A percentile compares a stretch with the other conserved stretches of the same genome.
phyloP scores from a whole-genome alignment of 2,888 invertebrate genomes.

The Sphaerophoria rueppellii region DNA sequence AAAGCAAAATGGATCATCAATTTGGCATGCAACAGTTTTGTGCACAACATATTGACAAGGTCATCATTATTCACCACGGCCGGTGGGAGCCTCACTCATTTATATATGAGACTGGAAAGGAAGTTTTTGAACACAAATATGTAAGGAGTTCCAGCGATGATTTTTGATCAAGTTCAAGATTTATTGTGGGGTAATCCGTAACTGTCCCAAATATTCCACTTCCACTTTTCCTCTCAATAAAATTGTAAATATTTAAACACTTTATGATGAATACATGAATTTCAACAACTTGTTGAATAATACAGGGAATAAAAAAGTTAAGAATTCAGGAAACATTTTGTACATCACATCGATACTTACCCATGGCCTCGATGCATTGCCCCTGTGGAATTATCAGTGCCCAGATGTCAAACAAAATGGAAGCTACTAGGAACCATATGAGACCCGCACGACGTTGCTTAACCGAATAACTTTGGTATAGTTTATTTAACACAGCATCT shows the following conservation, averaged over 20 bases:
- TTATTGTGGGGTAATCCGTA: too few relatives aligned
- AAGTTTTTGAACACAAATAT: too few relatives aligned
- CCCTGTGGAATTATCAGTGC: slow-evolving; percentile 84
- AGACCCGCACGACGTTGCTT: slow-evolving; percentile 88
- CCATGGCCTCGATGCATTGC: slow-evolving; percentile 80
- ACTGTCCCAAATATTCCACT: too few relatives aligned
- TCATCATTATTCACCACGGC: not conserved
- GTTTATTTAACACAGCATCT: slow-evolving; percentile 86
- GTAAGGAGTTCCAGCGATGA: too few relatives aligned
- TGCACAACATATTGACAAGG: slow-evolving; percentile 1
- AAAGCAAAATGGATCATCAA: not conserved
- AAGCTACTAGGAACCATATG: slow-evolving; percentile 87
- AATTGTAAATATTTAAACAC: not conserved
- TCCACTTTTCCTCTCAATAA: not conserved
- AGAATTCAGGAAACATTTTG: slow-evolving; percentile 12
- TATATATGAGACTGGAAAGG: too few relatives aligned
- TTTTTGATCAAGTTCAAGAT: too few relatives aligned
- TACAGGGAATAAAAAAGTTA: not conserved
- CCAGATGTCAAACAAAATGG: slow-evolving; percentile 87
- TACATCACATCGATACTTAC: slow-evolving; percentile 77
- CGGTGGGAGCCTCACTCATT: not conserved
- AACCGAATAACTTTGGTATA: slow-evolving; percentile 88
- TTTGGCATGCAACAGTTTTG: slow-evolving; percentile 14
- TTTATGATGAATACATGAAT: not conserved
- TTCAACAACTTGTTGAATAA: slow-evolving; percentile 4